Percentiles rank a stretch among this genome's conserved stretches.
Evolutionary conservation across 2,888 invertebrate species (phyloP).

Genomic region (Trichogramma evanescens): DNA sequence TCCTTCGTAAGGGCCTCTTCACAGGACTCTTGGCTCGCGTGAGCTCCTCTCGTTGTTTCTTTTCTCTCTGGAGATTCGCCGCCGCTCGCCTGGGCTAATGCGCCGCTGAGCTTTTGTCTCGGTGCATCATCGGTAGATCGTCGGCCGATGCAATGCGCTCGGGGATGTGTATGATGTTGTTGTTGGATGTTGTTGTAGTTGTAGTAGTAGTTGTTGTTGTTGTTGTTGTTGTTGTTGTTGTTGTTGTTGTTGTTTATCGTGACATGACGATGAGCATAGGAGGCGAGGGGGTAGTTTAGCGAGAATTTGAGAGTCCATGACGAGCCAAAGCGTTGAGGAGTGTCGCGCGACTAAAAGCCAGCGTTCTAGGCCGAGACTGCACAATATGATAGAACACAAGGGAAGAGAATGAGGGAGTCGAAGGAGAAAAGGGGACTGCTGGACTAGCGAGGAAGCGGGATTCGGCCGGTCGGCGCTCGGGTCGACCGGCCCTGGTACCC

Average conservation of each 20-base stretch:
- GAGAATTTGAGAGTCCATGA: too few relatives aligned
- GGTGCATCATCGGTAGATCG: too few relatives aligned
- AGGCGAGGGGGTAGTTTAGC: background rate
- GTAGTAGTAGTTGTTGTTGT: background rate
- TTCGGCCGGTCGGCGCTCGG: slow-evolving; percentile 13
- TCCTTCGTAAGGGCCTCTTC: too few relatives aligned
- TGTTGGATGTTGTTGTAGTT: background rate
- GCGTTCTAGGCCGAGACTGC: background rate
- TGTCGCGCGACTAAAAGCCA: too few relatives aligned
- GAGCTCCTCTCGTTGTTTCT: background rate
- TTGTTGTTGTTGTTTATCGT: background rate
- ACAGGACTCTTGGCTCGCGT: background rate
- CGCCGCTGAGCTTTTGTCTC: too few relatives aligned
- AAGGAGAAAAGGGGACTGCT: slow-evolving; percentile 26
- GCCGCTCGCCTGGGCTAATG: background rate
- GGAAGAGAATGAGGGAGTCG: slow-evolving; percentile 20
- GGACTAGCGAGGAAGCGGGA: slow-evolving; percentile 32
- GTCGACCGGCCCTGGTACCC: slow-evolving; percentile 22
- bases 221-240: background rate
- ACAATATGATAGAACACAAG: background rate
- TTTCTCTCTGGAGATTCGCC: background rate
- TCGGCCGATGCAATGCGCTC: too few relatives aligned
- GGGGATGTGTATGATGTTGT: too few relatives aligned
- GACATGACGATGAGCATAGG: background rate
- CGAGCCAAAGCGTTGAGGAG: too few relatives aligned